Evolutionary conservation across 2,888 invertebrate species (phyloP).

Genomic region (Auanema freiburgensis): DNA sequence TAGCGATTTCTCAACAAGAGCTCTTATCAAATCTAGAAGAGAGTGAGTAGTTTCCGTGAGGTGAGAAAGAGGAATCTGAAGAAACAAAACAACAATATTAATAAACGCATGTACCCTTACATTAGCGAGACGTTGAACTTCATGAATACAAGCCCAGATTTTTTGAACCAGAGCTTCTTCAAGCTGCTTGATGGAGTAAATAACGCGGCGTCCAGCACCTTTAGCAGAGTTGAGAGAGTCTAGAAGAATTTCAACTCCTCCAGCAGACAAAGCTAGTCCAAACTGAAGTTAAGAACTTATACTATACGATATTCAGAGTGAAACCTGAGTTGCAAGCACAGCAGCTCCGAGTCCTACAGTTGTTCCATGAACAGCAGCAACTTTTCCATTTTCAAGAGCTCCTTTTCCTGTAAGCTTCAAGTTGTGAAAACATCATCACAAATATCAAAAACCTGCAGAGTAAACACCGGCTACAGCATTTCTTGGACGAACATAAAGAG

Average conservation of each 20-base stretch:
- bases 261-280: slow-evolving; percentile 33
- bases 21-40: slow-evolving; percentile 35
- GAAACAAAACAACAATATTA: background rate
- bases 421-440: background rate
- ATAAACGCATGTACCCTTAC: slow-evolving; percentile 15
- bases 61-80: slow-evolving; percentile 35
- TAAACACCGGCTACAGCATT: slow-evolving; percentile 27
- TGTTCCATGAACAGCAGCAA: slow-evolving; percentile 31
- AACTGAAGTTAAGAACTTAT: slow-evolving; percentile 11
- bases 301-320: too few relatives aligned
- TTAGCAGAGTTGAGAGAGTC: slow-evolving; percentile 28
- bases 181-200: slow-evolving; percentile 22
- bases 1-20: slow-evolving; percentile 30
- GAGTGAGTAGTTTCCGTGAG: slow-evolving; percentile 31
- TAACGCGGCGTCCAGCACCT: slow-evolving; percentile 27
- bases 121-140: slow-evolving; percentile 37
- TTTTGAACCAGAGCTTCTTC: slow-evolving; percentile 24
- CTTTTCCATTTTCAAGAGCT: slow-evolving; percentile 28
- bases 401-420: slow-evolving; percentile 20
- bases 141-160: slow-evolving; percentile 29
- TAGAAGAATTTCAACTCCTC: slow-evolving; percentile 34
- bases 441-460: background rate
- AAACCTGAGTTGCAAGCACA: slow-evolving; percentile 37
- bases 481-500: slow-evolving; percentile 32
- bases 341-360: slow-evolving; percentile 41